Conservation (phyloP, 1,140 invertebrate genomes). For the Aphaenogaster ashmeadi region DNA sequence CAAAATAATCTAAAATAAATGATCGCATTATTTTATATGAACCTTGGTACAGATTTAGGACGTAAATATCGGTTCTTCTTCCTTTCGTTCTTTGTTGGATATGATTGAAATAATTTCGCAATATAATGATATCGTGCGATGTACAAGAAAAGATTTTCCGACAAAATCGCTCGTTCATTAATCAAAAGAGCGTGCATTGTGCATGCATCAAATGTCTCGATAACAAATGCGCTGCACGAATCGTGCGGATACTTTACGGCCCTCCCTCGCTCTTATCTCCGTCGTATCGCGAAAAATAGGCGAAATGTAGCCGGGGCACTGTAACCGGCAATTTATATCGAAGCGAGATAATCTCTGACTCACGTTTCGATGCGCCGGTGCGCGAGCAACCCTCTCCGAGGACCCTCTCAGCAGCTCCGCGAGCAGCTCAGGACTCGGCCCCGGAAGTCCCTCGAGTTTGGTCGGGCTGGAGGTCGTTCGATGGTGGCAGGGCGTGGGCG, state of each 20-base stretch:
- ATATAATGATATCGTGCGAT: neutral
- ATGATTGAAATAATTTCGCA: neutral
- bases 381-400: constrained; percentile 90
- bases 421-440: constrained; percentile 91
- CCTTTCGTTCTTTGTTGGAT: neutral
- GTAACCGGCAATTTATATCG: constrained; percentile 56
- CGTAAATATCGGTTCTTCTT: no score
- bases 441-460: constrained; percentile 90
- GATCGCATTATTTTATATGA: neutral
- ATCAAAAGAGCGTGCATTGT: constrained; percentile 41
- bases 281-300: constrained; percentile 48
- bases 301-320: constrained; percentile 48
- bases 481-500: constrained; percentile 89
- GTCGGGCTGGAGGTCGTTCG: constrained; percentile 93
- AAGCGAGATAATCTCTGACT: constrained; percentile 71
- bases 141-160: neutral
- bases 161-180: constrained; percentile 26
- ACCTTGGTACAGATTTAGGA: neutral
- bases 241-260: constrained; percentile 47
- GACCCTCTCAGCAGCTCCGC: constrained; percentile 92
- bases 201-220: constrained; percentile 47
- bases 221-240: constrained; percentile 52
- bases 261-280: constrained; percentile 50
- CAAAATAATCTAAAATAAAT: neutral
- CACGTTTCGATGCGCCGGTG: constrained; percentile 84